Conservation (phyloP, 2,113 vertebrate genomes). For the Helogale parvula region DNA sequence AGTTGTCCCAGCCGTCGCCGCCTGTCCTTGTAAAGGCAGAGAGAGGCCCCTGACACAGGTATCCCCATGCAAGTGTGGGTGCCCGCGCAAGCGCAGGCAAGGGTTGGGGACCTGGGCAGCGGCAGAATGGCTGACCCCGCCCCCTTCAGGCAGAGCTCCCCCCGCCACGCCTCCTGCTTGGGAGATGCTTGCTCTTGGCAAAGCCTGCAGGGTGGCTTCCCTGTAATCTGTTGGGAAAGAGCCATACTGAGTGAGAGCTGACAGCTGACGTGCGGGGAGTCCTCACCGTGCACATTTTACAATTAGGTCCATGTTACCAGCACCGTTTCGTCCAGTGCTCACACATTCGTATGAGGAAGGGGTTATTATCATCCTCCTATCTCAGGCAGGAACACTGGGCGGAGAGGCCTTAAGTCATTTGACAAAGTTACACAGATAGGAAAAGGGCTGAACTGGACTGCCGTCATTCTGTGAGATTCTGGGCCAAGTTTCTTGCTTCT, state of each 20-base stretch:
- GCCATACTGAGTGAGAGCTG: not conserved
- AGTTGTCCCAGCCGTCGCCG: not conserved
- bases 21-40: not conserved
- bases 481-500: not conserved
- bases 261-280: not conserved
- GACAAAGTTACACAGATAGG: not conserved
- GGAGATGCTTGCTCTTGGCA: not conserved
- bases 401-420: not conserved
- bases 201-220: not conserved
- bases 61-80: rapidly evolving
- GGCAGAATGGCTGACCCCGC: not conserved
- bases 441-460: not conserved
- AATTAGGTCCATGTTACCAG: not conserved
- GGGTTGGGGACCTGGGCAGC: not conserved
- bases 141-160: not conserved
- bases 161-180: not conserved
- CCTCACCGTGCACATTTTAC: not conserved
- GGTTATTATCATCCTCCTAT: not conserved
- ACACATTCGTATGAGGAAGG: not conserved
- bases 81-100: rapidly evolving
- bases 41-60: not conserved
- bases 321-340: not conserved
- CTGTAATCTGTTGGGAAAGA: not conserved
- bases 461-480: not conserved
- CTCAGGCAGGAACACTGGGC: not conserved